phyloP scores from a whole-genome alignment of 2,113 vertebrate species.

The Blennius ocellaris region DNA sequence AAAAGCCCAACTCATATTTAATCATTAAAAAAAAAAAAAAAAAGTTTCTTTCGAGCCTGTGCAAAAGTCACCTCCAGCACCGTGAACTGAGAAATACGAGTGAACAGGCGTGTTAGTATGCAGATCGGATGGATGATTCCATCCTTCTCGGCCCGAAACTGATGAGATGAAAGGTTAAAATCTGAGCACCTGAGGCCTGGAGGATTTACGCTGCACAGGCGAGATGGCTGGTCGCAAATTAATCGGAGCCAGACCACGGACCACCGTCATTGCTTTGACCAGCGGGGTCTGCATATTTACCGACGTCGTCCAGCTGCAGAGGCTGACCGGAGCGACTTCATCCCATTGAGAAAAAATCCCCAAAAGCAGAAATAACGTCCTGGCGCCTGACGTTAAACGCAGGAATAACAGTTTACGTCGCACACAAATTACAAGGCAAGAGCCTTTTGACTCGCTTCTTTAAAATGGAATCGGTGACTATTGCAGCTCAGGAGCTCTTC shows the following conservation, averaged over 20 bases:
- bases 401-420: too few species aligned
- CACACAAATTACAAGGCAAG: too few species aligned
- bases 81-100: conserved; percentile 17
- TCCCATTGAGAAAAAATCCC: background rate
- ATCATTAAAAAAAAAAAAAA: too few species aligned
- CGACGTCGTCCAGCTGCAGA: conserved; percentile 10
- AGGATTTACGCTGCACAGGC: background rate
- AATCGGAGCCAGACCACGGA: conserved; percentile 16
- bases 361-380: too few species aligned
- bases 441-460: too few species aligned
- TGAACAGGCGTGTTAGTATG: conserved; percentile 19
- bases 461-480: too few species aligned
- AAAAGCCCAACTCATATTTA: too few species aligned
- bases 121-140: conserved; percentile 19
- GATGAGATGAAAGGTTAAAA: conserved; percentile 23
- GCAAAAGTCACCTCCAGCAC: conserved; percentile 51
- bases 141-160: conserved; percentile 3
- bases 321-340: too few species aligned
- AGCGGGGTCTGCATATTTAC: conserved; percentile 4
- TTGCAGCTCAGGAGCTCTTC: too few species aligned
- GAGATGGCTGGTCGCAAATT: conserved; percentile 11
- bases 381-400: too few species aligned
- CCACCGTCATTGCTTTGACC: conserved; percentile 30
- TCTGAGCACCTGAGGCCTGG: conserved; percentile 16
- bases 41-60: conserved; percentile 25